Percentiles rank a stretch among this genome's conserved stretches.
phyloP scores from a whole-genome alignment of 2,113 vertebrate genomes.

The Tenrec ecaudatus region DNA sequence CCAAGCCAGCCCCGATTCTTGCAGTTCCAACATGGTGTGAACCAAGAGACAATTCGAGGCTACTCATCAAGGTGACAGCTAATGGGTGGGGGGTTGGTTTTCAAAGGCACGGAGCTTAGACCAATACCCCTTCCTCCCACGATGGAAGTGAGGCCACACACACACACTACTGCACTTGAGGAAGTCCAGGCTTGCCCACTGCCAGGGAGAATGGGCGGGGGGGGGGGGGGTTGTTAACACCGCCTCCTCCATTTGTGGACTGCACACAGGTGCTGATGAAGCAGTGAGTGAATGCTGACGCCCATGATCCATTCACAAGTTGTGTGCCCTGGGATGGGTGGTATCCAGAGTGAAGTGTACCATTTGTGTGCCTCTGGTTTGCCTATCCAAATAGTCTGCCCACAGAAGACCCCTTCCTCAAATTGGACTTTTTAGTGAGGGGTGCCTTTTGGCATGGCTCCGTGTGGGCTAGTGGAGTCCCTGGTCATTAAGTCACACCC shows the following conservation, averaged over 20 bases:
- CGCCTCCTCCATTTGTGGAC: neutral
- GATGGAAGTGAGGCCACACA: neutral
- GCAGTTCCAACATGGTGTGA: slow-evolving; percentile 40
- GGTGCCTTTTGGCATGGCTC: neutral
- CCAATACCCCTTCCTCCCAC: neutral
- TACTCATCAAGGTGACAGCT: neutral
- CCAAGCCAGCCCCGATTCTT: neutral
- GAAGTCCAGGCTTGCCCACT: neutral
- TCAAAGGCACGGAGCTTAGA: neutral
- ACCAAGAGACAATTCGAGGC: neutral
- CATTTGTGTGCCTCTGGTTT: neutral
- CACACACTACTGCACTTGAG: neutral
- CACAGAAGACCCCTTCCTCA: neutral
- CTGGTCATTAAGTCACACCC: neutral
- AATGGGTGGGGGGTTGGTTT: slow-evolving; percentile 24
- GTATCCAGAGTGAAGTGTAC: neutral
- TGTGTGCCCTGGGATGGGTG: neutral
- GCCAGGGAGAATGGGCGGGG: neutral
- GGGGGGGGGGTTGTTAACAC: neutral
- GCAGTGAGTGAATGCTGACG: too few relatives aligned
- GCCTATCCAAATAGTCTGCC: neutral
- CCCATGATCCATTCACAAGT: neutral
- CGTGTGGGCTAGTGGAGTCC: neutral
- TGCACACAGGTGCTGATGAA: neutral
- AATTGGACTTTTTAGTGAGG: neutral